Evolutionary conservation across 2,888 invertebrate species (phyloP).

Genomic region (Fragum whitleyi): DNA sequence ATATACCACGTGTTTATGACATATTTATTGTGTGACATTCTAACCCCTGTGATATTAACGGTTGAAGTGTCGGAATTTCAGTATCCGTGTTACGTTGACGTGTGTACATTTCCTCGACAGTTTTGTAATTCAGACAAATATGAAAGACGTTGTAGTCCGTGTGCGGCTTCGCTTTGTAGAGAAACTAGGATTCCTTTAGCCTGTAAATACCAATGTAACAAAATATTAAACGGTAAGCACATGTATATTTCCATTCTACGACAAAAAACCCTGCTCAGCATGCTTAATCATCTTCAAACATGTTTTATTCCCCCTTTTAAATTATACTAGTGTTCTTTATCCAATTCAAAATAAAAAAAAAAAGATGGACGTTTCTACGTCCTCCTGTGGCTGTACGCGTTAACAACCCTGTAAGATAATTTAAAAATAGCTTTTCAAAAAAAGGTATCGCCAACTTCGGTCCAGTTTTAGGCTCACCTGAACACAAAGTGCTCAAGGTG

Average conservation of each 20-base stretch:
- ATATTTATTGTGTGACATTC: neutral
- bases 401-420: too few relatives aligned
- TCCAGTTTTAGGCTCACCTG: too few relatives aligned
- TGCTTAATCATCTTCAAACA: too few relatives aligned
- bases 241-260: neutral
- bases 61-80: slow-evolving; percentile 57
- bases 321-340: too few relatives aligned
- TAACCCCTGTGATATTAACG: neutral
- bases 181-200: slow-evolving; percentile 39
- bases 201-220: slow-evolving; percentile 57
- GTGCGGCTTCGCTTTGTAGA: slow-evolving; percentile 42
- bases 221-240: slow-evolving; percentile 24
- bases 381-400: too few relatives aligned
- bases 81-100: slow-evolving; percentile 60
- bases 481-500: too few relatives aligned
- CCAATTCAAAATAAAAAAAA: too few relatives aligned
- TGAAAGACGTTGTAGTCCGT: slow-evolving; percentile 58
- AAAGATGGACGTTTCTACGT: too few relatives aligned
- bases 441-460: too few relatives aligned
- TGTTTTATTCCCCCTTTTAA: too few relatives aligned
- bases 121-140: slow-evolving; percentile 58
- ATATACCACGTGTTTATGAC: neutral
- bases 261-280: too few relatives aligned
- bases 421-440: too few relatives aligned
- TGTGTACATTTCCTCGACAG: slow-evolving; percentile 62